Conservation (phyloP, 1,140 invertebrate genomes). For the Pygmarrhopalites habei region DNA sequence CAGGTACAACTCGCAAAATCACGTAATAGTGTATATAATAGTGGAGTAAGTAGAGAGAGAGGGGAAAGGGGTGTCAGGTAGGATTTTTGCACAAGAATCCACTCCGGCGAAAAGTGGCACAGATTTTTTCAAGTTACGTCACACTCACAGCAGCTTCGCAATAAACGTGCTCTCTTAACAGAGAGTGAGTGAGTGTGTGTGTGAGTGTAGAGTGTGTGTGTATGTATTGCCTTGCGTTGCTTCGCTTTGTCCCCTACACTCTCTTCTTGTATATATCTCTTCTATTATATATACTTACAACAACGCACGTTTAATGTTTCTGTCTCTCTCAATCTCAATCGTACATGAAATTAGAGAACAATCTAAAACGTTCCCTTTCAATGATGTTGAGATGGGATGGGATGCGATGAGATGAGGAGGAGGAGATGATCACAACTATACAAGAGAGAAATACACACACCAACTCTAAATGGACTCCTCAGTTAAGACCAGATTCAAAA, state of each 20-base stretch:
- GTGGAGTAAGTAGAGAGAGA: not conserved
- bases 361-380: not conserved
- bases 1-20: conserved; percentile 12
- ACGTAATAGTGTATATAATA: conserved; percentile 9
- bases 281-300: not conserved
- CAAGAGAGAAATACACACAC: conserved; percentile 1
- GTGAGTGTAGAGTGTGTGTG: conserved; percentile 5
- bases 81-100: conserved; percentile 37
- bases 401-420: not conserved
- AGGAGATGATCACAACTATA: not conserved
- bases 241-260: no score
- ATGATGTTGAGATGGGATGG: not conserved
- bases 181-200: no score
- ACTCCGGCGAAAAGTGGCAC: conserved; percentile 38
- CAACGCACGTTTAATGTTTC: not conserved
- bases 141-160: conserved; percentile 35
- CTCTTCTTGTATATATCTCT: no score
- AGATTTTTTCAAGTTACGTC: conserved; percentile 39
- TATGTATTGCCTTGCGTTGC: no score
- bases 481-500: no score
- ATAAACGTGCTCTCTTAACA: conserved; percentile 30
- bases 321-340: not conserved
- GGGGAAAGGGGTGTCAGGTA: conserved; percentile 44
- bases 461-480: no score
- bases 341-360: not conserved